Evolutionary conservation across 1,140 invertebrate species (phyloP).

Genomic region (Euwallacea fornicatus): DNA sequence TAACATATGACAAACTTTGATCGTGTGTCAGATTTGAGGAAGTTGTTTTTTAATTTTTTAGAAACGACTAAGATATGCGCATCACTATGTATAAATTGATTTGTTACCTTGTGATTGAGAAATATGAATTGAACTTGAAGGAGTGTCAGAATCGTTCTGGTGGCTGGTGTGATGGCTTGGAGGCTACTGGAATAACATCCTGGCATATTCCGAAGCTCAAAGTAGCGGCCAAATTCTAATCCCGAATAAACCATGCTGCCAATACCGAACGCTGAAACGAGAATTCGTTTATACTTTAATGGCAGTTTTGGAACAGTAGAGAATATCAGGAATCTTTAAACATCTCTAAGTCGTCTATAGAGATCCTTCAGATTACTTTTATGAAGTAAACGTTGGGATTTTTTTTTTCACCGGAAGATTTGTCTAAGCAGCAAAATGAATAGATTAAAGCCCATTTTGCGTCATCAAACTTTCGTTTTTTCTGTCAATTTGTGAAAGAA

Average conservation of each 20-base stretch:
- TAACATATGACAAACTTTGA: too few relatives aligned
- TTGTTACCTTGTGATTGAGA: constrained; percentile 79
- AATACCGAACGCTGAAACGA: constrained; percentile 45
- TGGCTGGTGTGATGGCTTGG: constrained; percentile 81
- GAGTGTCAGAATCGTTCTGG: constrained; percentile 90
- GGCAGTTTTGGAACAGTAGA: neutral
- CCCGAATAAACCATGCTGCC: constrained; percentile 79
- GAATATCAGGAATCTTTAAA: too few relatives aligned
- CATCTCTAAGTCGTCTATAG: too few relatives aligned
- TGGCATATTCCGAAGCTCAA: constrained; percentile 81
- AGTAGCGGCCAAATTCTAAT: constrained; percentile 90
- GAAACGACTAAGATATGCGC: neutral
- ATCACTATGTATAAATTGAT: neutral
- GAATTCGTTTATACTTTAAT: neutral
- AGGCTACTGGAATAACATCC: constrained; percentile 82
- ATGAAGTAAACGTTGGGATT: too few relatives aligned
- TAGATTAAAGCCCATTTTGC: too few relatives aligned
- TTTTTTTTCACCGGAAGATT: too few relatives aligned
- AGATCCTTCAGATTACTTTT: too few relatives aligned
- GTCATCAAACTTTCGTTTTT: too few relatives aligned
- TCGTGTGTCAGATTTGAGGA: too few relatives aligned
- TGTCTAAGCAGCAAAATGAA: too few relatives aligned
- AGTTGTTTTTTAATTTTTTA: too few relatives aligned
- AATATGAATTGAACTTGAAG: constrained; percentile 97
- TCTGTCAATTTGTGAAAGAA: too few relatives aligned